Evolutionary conservation across 1,140 invertebrate genomes (phyloP).

Genomic region (Calliopsis andreniformis): DNA sequence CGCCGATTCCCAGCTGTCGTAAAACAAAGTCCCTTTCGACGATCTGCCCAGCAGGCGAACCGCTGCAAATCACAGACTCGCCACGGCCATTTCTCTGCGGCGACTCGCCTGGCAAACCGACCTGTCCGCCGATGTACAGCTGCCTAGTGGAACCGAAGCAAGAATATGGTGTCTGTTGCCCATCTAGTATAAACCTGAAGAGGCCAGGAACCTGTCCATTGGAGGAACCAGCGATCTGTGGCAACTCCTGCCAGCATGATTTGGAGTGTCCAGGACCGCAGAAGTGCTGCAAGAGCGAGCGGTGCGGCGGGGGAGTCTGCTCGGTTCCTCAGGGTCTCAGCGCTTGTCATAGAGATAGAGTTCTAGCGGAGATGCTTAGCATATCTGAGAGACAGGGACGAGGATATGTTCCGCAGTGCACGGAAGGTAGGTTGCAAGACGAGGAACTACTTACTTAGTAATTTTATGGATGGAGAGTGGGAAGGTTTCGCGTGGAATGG

Average conservation of each 20-base stretch:
- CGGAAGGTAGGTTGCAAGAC: conserved; percentile 77
- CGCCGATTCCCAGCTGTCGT: conserved; percentile 91
- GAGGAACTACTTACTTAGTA: no score
- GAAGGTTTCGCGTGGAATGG: no score
- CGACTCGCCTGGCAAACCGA: conserved; percentile 89
- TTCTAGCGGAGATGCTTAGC: conserved; percentile 88
- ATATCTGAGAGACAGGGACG: conserved; percentile 89
- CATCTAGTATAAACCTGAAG: conserved; percentile 87
- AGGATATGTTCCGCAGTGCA: conserved; percentile 92
- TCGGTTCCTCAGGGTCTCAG: conserved; percentile 69
- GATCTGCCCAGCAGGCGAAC: conserved; percentile 89
- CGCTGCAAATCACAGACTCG: conserved; percentile 89
- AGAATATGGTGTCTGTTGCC: conserved; percentile 93
- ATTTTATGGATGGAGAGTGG: conserved; percentile 4
- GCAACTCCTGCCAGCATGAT: conserved; percentile 87
- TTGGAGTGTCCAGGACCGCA: conserved; percentile 89
- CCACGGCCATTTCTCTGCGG: conserved; percentile 91
- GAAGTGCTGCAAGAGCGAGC: conserved; percentile 89
- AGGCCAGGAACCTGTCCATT: conserved; percentile 89
- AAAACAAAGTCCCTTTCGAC: conserved; percentile 84
- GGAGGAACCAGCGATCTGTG: conserved; percentile 82
- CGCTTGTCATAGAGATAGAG: conserved; percentile 88
- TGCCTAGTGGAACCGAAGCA: conserved; percentile 89
- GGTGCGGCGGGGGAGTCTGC: conserved; percentile 83
- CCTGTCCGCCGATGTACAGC: conserved; percentile 90